Base-by-base conservation (phyloP, 2,888 invertebrate genomes). In the Amitus sp. region DNA sequence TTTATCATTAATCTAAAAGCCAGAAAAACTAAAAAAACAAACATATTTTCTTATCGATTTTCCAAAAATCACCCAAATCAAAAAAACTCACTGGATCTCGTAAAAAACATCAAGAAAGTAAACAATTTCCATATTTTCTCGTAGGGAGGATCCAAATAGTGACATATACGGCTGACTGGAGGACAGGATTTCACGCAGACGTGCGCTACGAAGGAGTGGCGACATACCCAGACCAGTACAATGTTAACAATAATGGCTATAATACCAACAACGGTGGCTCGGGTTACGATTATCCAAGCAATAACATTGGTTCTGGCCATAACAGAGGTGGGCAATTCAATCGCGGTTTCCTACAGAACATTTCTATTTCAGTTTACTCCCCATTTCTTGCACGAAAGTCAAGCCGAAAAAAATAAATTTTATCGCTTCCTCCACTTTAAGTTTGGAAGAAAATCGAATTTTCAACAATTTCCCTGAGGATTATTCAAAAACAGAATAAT, bases 81-180 rank as follows among this genome's bases (percentile, higher is more conserved):
- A n/a, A n/a, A n/a, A n/a, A n/a, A n/a, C n/a, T n/a, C n/a, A n/a
- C n/a, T n/a, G n/a, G n/a, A n/a, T n/a, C n/a, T n/a, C n/a, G n/a
- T n/a, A n/a, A n/a, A n/a, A n/a, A n/a, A n/a, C n/a, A n/a, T n/a
- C n/a, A n/a, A n/a, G n/a, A n/a, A n/a, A n/a, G n/a, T 23, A 23
- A 23, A 23, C 23, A 7, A 23, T 23, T 3, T 23, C 23, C 23
- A 23, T 5, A 7, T 23, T 23, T 23, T 23, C 7, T 23, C 7
- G 3, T 23, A 23, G 23, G 23, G 1, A 83, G 88, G 48, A 85
- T 84, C 13, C 88, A 88, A 79, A 87, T 87, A 66, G 92, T 92
- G 48, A 89, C 89, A 0, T 92, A 92, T 82, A 90, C 90, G 70
- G 92, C 92, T 0, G 91, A 92, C 73, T 91, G 91, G 91, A 86